phyloP scores from a whole-genome alignment of 35 echinoderm and acorn worm species.

The Heliocidaris erythrogramma region DNA sequence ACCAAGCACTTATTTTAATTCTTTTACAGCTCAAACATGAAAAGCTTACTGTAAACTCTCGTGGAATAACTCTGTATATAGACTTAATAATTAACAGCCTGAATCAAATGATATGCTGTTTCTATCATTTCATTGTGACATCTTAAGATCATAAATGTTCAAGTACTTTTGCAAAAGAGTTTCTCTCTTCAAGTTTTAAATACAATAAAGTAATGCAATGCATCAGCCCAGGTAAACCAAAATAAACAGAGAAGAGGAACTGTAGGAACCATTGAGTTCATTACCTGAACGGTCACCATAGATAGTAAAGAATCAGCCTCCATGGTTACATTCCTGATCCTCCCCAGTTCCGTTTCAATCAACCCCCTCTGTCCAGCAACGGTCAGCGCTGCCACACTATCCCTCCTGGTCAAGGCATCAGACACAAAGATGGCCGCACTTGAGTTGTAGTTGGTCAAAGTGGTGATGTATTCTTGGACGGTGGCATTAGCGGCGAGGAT shows the following conservation, averaged over 20 bases:
- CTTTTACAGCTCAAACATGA: too few relatives aligned
- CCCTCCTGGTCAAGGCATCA: neutral
- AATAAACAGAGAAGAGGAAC: too few relatives aligned
- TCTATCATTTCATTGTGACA: too few relatives aligned
- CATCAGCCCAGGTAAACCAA: too few relatives aligned
- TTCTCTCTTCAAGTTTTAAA: too few relatives aligned
- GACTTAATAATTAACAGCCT: too few relatives aligned
- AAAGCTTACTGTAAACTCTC: too few relatives aligned
- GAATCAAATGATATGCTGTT: too few relatives aligned
- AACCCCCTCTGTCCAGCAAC: conserved; percentile 22
- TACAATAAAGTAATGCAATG: neutral
- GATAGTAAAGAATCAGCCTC: conserved; percentile 51
- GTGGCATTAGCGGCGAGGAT: conserved; percentile 43
- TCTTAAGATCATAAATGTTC: too few relatives aligned
- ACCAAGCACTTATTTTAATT: too few relatives aligned
- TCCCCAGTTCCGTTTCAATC: conserved; percentile 52
- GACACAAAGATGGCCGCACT: conserved; percentile 25
- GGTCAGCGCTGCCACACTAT: neutral
- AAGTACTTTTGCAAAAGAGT: too few relatives aligned
- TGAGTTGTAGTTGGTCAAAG: conserved; percentile 10
- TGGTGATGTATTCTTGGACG: neutral
- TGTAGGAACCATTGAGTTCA: neutral
- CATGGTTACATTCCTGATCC: conserved; percentile 58
- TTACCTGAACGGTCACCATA: conserved; percentile 50
- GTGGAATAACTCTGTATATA: too few relatives aligned